Base-by-base conservation (phyloP, 1,140 invertebrate genomes). In the Bombus turneri region DNA sequence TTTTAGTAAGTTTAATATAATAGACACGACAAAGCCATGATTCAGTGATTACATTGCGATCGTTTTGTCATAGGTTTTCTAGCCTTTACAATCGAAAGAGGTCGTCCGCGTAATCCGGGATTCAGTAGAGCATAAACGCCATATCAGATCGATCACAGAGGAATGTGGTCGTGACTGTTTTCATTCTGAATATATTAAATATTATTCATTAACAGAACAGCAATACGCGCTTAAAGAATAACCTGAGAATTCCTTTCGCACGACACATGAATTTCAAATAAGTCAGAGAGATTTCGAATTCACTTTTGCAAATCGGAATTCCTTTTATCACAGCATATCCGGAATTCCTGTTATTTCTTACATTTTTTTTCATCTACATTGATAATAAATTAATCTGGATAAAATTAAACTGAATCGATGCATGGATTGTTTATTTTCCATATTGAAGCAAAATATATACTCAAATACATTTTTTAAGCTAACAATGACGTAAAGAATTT, bases 121-220 rank as follows among this genome's bases (percentile, higher is more conserved):
- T 69, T 80, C 78, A 69, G 62, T 80, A 69, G 78, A 80, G 78
- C 78, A 80, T 80, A 80, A 80, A 80, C 64, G 64, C 39, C 64
- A 34, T 80, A 80, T 80, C 78, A 69, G n/a, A 80, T 68, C 62
- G 78, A 80, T 80, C 62, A 69, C 31, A 22, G 62, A 69, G 78
- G 78, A 80, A 80, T 80, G 78, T 80, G 64, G 78, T 80, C 78
- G 41, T 28, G 64, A 80, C 62, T 80, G 43, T 80, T 80, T 69
- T 68, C 78, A 39, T 31, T 64, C 43, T 66, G 64, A 69, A 66
- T 80, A 80, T 68, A 80, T 80, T 80, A 80, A 80, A 66, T 80
- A 80, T 66, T 80, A 69, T 80, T 80, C 78, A 80, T 80, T 80
- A 80, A 69, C 59, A 31, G 64, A 77, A 9, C 22, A 41, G 62